Evolutionary conservation across 2,113 vertebrate genomes (phyloP).

Genomic region (Athene noctua): DNA sequence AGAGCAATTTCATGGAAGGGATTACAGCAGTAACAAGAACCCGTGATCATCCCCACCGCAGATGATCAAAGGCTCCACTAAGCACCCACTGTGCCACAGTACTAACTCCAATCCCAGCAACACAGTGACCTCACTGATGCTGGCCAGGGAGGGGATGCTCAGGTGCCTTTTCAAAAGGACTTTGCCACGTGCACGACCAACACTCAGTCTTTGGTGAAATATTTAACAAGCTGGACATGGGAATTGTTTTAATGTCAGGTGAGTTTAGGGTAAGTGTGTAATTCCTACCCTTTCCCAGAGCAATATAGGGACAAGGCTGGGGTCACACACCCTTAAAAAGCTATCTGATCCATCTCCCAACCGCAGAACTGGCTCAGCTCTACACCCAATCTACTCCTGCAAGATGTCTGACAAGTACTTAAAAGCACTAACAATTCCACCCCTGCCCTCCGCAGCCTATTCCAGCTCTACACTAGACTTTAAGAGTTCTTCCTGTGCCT

Average conservation of each 20-base stretch:
- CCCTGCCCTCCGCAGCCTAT: background rate
- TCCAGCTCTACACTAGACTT: background rate
- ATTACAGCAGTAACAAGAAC: background rate
- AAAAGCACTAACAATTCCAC: background rate
- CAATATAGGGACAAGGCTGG: background rate
- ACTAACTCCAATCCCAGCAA: background rate
- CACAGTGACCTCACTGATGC: rapidly evolving
- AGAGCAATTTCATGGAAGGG: background rate
- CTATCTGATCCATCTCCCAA: background rate
- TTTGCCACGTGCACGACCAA: rapidly evolving
- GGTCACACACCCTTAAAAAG: background rate
- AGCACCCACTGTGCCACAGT: background rate
- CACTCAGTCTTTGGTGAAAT: background rate
- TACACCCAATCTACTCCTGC: background rate
- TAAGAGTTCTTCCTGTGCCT: background rate
- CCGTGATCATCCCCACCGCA: background rate
- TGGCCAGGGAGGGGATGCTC: background rate
- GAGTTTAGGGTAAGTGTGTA: rapidly evolving
- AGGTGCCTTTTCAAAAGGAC: background rate
- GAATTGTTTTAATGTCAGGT: background rate
- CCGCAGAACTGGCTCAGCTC: background rate
- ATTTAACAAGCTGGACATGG: background rate
- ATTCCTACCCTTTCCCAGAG: background rate
- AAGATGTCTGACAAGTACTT: background rate
- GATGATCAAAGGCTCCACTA: background rate